phyloP scores from a whole-genome alignment of 2,888 invertebrate species.

The Miltochrista miniata region DNA sequence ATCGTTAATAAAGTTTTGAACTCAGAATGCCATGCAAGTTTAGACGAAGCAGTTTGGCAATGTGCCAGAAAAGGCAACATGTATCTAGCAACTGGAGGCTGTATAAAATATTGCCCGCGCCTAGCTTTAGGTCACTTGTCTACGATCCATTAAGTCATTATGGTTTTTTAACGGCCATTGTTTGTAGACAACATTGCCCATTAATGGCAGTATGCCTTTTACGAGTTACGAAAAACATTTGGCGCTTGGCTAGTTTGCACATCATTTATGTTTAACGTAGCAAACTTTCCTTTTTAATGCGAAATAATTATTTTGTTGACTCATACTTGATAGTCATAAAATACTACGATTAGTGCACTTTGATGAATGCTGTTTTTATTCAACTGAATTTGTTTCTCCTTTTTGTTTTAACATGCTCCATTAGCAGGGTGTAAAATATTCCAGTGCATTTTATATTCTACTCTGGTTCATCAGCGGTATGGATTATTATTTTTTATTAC shows the following conservation, averaged over 20 bases:
- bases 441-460: too few species aligned
- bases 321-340: too few species aligned
- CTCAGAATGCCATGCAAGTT: background rate
- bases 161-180: conserved; percentile 22
- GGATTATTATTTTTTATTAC: too few species aligned
- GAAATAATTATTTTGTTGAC: background rate
- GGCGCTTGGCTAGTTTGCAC: background rate
- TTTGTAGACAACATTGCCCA: conserved; percentile 4
- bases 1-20: conserved; percentile 20
- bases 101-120: conserved; percentile 26
- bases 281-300: too few species aligned
- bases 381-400: too few species aligned
- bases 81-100: conserved; percentile 11
- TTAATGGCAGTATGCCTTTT: background rate
- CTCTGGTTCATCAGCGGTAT: too few species aligned
- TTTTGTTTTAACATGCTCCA: too few species aligned
- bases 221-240: background rate
- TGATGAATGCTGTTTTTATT: too few species aligned
- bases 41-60: conserved; percentile 21
- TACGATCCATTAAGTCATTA: conserved; percentile 33
- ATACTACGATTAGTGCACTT: too few species aligned
- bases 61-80: conserved; percentile 22
- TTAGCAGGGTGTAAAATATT: too few species aligned
- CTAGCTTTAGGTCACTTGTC: conserved; percentile 25
- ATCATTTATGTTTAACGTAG: background rate